Percentiles rank a stretch among this genome's conserved stretches.
phyloP scores from a whole-genome alignment of 1,140 invertebrate species.

The Drosophila arizonae region DNA sequence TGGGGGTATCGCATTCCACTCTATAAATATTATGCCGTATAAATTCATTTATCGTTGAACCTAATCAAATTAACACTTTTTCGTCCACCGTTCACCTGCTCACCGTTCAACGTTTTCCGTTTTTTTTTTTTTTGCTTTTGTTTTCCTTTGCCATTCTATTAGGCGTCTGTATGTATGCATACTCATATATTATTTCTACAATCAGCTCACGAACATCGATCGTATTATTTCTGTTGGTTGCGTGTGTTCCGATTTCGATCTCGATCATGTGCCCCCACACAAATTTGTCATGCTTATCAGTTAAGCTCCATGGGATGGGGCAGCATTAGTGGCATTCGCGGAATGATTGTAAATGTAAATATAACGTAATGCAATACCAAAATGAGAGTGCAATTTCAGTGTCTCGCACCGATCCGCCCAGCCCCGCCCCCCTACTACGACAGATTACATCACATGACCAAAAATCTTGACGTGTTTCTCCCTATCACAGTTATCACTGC shows the following conservation, averaged over 20 bases:
- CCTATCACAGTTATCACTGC: constrained; percentile 24
- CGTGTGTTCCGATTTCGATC: constrained; percentile 39
- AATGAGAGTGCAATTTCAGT: not conserved
- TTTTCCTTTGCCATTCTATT: constrained; percentile 32
- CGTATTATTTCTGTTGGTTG: constrained; percentile 8
- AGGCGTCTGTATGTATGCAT: too few relatives aligned
- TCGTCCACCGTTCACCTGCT: constrained; percentile 11
- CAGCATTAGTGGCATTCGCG: constrained; percentile 2
- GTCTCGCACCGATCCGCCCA: not conserved
- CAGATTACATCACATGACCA: constrained; percentile 38
- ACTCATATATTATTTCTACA: constrained; percentile 23
- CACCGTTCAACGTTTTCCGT: not conserved
- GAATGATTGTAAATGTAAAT: constrained; percentile 21
- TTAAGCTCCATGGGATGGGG: constrained; percentile 27
- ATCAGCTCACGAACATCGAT: constrained; percentile 43
- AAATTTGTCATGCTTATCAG: constrained; percentile 77
- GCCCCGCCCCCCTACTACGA: not conserved
- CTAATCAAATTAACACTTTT: constrained; percentile 41
- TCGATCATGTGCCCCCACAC: constrained; percentile 68
- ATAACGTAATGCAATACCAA: not conserved
- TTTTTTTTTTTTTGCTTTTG: constrained; percentile 31
- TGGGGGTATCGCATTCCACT: not conserved
- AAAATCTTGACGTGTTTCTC: constrained; percentile 10
- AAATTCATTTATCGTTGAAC: constrained; percentile 7
- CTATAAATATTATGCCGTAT: constrained; percentile 4